Conservation (phyloP, 2,797 vertebrate species). For the Lerista edwardsae region DNA sequence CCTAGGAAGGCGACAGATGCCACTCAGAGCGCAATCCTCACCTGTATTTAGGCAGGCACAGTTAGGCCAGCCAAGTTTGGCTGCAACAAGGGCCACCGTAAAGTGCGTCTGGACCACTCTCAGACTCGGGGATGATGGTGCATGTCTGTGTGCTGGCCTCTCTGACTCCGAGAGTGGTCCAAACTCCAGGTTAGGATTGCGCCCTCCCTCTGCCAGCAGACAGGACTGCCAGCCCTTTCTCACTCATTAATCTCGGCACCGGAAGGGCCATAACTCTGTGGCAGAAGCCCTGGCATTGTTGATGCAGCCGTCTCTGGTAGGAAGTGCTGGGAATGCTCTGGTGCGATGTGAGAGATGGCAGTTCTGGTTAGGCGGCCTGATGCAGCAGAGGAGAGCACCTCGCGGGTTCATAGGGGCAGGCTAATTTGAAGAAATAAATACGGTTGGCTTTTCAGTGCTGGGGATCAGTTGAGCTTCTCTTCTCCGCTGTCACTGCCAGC, state of each 20-base stretch:
- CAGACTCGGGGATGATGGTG: too few relatives aligned
- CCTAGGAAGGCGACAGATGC: not conserved
- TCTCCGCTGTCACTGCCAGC: not conserved
- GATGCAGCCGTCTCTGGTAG: too few relatives aligned
- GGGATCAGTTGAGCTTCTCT: not conserved
- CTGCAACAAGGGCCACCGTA: too few relatives aligned
- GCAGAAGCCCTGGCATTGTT: not conserved
- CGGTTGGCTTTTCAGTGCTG: not conserved
- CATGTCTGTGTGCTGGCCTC: too few relatives aligned
- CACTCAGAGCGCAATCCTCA: too few relatives aligned
- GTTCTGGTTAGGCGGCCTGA: not conserved
- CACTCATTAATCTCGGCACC: fast-evolving
- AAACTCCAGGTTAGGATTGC: too few relatives aligned
- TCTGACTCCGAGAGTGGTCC: too few relatives aligned
- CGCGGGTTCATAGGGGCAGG: not conserved
- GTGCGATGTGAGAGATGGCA: not conserved
- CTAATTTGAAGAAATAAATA: not conserved
- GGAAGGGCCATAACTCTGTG: not conserved
- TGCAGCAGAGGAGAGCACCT: not conserved
- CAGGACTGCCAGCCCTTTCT: not conserved
- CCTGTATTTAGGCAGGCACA: too few relatives aligned
- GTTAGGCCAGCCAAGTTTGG: too few relatives aligned
- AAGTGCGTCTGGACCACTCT: too few relatives aligned
- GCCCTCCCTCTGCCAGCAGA: not conserved
- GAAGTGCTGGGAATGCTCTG: not conserved